These are phyloP conservation scores for Vidua macroura DNA, from an alignment of 2,113 vertebrate genomes.

Conservation along the genomic window DNA sequence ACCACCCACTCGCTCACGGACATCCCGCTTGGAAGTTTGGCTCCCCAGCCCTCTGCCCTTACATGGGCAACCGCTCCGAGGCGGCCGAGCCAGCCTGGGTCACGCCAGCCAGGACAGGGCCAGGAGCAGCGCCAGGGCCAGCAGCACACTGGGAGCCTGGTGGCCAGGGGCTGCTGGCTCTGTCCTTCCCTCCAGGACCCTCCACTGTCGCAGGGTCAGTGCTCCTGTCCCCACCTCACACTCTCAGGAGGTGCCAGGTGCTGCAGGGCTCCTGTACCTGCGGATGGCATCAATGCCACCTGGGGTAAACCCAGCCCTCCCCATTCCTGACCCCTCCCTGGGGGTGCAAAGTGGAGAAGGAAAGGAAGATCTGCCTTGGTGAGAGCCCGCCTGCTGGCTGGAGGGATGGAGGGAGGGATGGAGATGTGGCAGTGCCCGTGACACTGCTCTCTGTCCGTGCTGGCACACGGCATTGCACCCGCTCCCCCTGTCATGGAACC, in stretches of 20 bases:
- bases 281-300: fast-evolving
- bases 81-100: background rate
- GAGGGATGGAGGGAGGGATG: background rate
- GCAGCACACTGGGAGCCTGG: background rate
- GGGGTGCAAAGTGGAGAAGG: background rate
- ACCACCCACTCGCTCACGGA: background rate
- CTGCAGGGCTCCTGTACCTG: background rate
- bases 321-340: fast-evolving
- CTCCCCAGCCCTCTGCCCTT: conserved; percentile 44
- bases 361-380: background rate
- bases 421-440: background rate
- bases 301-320: background rate
- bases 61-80: background rate
- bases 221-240: fast-evolving
- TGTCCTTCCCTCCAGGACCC: background rate
- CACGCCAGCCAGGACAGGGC: background rate
- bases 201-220: fast-evolving
- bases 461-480: background rate
- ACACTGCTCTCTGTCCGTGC: background rate
- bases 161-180: background rate
- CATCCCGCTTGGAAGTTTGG: background rate
- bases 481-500: fast-evolving
- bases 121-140: background rate
- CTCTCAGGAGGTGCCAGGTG: background rate
- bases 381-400: background rate